phyloP scores from a whole-genome alignment of 23 tunicate genomes.

The Clavelina lepadiformis region DNA sequence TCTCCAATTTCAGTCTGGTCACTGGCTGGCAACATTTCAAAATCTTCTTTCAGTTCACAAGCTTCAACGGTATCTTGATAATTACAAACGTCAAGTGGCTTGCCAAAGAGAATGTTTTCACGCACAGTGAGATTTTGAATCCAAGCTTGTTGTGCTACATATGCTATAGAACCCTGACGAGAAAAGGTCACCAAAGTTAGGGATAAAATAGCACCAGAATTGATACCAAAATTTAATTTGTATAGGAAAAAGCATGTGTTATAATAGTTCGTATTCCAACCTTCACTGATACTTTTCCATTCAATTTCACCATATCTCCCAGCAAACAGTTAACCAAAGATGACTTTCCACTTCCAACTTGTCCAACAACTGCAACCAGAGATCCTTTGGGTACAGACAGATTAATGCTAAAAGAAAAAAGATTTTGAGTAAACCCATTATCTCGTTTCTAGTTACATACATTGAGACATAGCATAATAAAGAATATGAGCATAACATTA shows the following conservation, averaged over 20 bases:
- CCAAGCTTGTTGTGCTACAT: conserved; percentile 98
- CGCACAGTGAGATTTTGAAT: conserved; percentile 88
- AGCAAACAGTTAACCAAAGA: conserved; percentile 79
- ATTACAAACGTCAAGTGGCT: conserved; percentile 22
- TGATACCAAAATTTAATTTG: neutral
- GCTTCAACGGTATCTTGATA: conserved; percentile 67
- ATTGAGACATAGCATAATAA: no score
- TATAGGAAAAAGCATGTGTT: no score
- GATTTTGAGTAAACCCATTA: no score
- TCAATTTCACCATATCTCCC: conserved; percentile 79
- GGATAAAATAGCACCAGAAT: neutral
- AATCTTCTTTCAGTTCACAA: conserved; percentile 74
- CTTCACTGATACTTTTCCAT: conserved; percentile 62
- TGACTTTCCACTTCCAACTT: conserved; percentile 96
- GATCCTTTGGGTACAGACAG: conserved; percentile 59
- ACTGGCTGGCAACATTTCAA: conserved; percentile 80
- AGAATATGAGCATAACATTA: no score
- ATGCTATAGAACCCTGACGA: conserved; percentile 92
- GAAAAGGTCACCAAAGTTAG: no score
- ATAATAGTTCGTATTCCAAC: no score
- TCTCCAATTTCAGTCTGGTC: conserved; percentile 98
- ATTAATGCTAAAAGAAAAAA: conserved; percentile 30
- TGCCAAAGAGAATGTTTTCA: conserved; percentile 93
- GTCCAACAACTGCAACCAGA: conserved; percentile 94
- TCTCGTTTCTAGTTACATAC: no score